phyloP scores from a whole-genome alignment of 1,140 invertebrate genomes.

The Heliconius himera region DNA sequence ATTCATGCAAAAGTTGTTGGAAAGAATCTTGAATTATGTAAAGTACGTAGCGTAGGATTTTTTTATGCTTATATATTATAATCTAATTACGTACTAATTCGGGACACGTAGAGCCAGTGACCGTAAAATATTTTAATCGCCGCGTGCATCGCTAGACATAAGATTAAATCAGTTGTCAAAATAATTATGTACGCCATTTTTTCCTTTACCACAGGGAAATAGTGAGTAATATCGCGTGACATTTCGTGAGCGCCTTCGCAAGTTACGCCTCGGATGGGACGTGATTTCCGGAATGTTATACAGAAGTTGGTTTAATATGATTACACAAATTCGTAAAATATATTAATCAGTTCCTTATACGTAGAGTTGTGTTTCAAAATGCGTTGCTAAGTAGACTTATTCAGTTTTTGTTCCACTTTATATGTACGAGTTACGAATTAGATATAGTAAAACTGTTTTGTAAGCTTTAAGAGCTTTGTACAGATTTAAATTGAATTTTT shows the following conservation, averaged over 20 bases:
- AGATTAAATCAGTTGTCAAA: constrained; percentile 39
- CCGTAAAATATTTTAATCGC: constrained; percentile 38
- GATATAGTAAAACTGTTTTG: not conserved
- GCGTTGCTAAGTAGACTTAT: not conserved
- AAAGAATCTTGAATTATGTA: too few species aligned
- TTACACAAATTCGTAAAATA: constrained; percentile 28
- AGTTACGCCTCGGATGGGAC: constrained; percentile 8
- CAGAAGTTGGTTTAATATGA: constrained; percentile 23
- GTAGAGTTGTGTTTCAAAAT: constrained; percentile 1
- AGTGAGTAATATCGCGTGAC: constrained; percentile 30
- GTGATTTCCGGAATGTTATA: constrained; percentile 38
- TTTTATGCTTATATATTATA: not conserved
- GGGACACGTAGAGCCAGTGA: constrained; percentile 25
- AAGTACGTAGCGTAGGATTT: not conserved
- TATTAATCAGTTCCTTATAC: constrained; percentile 31
- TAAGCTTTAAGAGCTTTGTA: not conserved
- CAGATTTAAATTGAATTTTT: not conserved
- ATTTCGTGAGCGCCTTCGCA: not conserved
- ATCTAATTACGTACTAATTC: constrained; percentile 17
- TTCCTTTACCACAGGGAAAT: constrained; percentile 31
- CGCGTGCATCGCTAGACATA: constrained; percentile 34
- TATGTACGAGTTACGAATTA: not conserved
- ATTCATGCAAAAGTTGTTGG: too few species aligned
- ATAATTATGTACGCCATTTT: constrained; percentile 31
- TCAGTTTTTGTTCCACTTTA: not conserved